Base-by-base conservation (phyloP, 1,140 invertebrate species). In the Dendrolimus kikuchii region DNA sequence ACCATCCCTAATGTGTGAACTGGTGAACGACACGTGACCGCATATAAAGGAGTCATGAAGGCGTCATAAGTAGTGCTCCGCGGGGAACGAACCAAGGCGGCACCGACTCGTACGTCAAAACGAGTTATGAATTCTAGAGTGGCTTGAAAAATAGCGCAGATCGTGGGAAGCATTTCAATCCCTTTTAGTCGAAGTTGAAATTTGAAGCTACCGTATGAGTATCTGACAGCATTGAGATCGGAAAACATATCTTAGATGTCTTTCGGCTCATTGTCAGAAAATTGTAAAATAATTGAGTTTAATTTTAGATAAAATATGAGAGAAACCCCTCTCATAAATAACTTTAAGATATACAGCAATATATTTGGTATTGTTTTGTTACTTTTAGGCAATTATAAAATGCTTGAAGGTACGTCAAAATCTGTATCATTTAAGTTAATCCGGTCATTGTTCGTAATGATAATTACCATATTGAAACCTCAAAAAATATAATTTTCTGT, bases 91-190 rank as follows among this genome's bases (percentile, higher is more conserved):
- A 52, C 39, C 52, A 45, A 49, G 46, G 46, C 53, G 54, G 51
- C 44, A 39, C 40, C 46, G 54, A 38, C 44, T 54, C 48, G 52
- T 59, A 62, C 57, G 61, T 67, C 60, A 57, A 46, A 51, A 64
- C 59, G 64, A 68, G 64, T 71, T 75, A 75, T 75, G 68, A 75
- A 75, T 73, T 65, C 61, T 40, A 48, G 59, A 67, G 65, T 57
- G 57, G 37, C 48, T 53, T 71, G 68, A 72, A 68, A 68, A 72
- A 72, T 71, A 59, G 62, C 59, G 10, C 38, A 49, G 48, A 57
- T 57, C 55, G 53, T 42, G 43, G 52, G 48, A 45, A 52, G 64
- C 60, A 60, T 62, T 51, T 38, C 5, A 40, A 6, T 36, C 10
- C 9, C 42, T 8, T 8, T 8, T 8, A 51, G 23, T 40, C 2